Conservation (phyloP, 2,113 vertebrate genomes). For the Henicopernis longicauda region DNA sequence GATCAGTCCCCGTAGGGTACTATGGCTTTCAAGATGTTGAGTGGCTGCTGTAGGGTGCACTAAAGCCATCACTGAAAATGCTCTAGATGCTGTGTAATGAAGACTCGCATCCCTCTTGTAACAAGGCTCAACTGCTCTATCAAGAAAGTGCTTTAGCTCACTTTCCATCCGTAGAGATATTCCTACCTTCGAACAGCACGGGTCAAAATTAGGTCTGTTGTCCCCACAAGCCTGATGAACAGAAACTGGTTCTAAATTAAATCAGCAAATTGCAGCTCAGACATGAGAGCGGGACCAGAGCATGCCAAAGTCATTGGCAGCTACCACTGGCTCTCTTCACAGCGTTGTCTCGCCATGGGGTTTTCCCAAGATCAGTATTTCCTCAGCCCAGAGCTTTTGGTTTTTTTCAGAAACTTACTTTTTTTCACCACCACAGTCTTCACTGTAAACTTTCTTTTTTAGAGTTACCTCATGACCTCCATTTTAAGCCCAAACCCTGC, state of each 20-base stretch:
- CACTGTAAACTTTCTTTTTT: neutral
- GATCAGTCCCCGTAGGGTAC: rapidly evolving
- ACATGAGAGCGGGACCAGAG: neutral
- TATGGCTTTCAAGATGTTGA: rapidly evolving
- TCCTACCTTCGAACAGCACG: neutral
- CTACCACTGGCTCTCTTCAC: neutral
- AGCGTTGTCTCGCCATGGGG: neutral
- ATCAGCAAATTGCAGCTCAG: neutral
- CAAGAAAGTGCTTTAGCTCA: neutral
- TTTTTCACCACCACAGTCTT: neutral
- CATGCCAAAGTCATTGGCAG: neutral
- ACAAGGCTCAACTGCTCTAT: neutral
- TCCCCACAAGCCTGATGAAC: neutral
- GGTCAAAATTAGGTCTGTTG: neutral
- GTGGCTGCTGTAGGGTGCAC: neutral
- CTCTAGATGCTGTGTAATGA: neutral
- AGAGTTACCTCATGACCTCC: neutral
- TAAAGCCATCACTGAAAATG: neutral
- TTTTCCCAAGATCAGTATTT: neutral
- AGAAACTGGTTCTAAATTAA: neutral
- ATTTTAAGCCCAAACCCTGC: neutral
- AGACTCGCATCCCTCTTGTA: neutral
- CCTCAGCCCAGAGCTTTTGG: neutral
- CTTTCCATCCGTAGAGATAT: neutral
- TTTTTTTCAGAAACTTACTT: neutral